phyloP scores from a whole-genome alignment of 2,888 invertebrate genomes.

The Schizaphis graminum region DNA sequence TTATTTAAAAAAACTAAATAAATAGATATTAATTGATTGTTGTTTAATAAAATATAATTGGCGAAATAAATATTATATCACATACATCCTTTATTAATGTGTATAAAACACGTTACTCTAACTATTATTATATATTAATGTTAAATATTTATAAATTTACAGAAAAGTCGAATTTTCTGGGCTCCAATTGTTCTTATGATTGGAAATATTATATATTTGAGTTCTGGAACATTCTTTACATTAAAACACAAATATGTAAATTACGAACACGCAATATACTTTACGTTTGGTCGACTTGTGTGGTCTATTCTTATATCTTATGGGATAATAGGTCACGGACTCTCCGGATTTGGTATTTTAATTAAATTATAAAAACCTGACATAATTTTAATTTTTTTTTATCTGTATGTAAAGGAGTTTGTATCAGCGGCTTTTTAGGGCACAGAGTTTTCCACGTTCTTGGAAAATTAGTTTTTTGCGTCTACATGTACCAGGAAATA shows the following conservation, averaged over 20 bases:
- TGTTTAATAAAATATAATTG: background rate
- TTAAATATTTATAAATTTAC: constrained; percentile 2
- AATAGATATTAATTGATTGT: background rate
- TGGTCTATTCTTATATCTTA: constrained; percentile 67
- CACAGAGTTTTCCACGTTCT: constrained; percentile 53
- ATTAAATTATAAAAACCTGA: background rate
- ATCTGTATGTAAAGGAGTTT: constrained; percentile 2
- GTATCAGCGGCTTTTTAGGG: constrained; percentile 56
- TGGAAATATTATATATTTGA: constrained; percentile 45
- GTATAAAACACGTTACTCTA: background rate
- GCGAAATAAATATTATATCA: background rate
- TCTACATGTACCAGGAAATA: constrained; percentile 58
- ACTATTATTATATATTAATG: background rate
- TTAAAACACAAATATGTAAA: constrained; percentile 67
- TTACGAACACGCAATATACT: constrained; percentile 67
- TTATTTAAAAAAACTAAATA: background rate
- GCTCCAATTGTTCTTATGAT: background rate
- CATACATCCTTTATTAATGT: background rate
- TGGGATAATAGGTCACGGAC: constrained; percentile 67
- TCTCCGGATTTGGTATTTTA: constrained; percentile 67
- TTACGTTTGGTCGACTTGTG: constrained; percentile 67
- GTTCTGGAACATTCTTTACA: constrained; percentile 29
- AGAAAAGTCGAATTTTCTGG: constrained; percentile 57
- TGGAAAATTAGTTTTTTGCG: constrained; percentile 57
- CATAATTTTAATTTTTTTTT: background rate